These are phyloP conservation scores for Hylia prasina DNA, from an alignment of 2,113 vertebrate genomes.

Conservation along the genomic window DNA sequence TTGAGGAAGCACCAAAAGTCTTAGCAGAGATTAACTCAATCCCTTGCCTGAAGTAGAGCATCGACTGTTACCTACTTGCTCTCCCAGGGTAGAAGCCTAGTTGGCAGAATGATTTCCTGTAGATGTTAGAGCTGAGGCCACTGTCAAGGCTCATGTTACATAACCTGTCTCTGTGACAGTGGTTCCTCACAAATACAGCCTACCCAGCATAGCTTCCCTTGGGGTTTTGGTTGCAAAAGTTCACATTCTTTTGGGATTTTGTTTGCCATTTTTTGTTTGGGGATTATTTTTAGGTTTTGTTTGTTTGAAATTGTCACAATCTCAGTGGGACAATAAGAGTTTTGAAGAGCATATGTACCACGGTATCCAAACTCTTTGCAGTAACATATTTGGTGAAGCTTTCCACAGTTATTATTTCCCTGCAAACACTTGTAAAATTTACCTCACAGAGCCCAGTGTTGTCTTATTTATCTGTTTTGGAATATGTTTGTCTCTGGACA, in stretches of 20 bases:
- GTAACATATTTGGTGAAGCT: neutral
- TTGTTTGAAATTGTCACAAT: neutral
- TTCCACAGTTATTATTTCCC: neutral
- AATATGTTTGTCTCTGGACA: neutral
- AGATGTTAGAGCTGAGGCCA: neutral
- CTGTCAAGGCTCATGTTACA: neutral
- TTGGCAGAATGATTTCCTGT: neutral
- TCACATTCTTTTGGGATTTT: neutral
- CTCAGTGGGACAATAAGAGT: neutral
- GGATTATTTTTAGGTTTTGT: neutral
- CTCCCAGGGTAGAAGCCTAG: neutral
- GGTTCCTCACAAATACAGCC: neutral
- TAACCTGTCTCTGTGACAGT: neutral
- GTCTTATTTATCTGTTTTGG: neutral
- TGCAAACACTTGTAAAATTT: neutral
- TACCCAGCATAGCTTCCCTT: neutral
- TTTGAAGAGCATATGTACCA: neutral
- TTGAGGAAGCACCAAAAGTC: constrained; percentile 38
- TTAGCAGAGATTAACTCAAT: constrained; percentile 62
- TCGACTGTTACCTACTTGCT: neutral
- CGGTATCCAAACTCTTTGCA: neutral
- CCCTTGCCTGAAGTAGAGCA: constrained; percentile 34
- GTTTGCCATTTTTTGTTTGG: neutral
- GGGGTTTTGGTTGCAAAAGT: neutral
- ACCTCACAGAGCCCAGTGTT: neutral